phyloP scores from a whole-genome alignment of 2,888 invertebrate species.

The Unio pictorum region DNA sequence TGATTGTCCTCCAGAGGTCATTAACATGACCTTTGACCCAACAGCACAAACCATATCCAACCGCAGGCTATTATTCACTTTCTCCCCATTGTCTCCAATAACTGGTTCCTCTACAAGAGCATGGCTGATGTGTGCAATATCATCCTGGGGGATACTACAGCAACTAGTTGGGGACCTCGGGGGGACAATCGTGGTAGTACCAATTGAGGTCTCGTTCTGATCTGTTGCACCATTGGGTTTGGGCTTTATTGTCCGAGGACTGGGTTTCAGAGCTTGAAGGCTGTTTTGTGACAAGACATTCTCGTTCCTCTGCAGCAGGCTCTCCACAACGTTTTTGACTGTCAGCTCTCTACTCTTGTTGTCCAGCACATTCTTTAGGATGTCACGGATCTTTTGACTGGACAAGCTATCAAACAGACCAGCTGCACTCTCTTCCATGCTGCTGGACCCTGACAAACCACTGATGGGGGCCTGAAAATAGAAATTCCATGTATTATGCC shows the following conservation, averaged over 20 bases:
- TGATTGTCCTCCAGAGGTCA: slow-evolving; percentile 36
- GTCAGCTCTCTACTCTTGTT: slow-evolving; percentile 16
- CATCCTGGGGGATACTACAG: slow-evolving; percentile 39
- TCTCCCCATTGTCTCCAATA: slow-evolving; percentile 29
- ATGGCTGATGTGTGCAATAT: slow-evolving; percentile 36
- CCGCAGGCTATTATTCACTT: slow-evolving; percentile 33
- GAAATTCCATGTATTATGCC: too few relatives aligned
- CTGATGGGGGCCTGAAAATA: too few relatives aligned
- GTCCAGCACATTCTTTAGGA: slow-evolving; percentile 6
- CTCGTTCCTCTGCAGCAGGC: slow-evolving; percentile 49
- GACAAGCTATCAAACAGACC: too few relatives aligned
- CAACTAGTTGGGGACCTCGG: slow-evolving; percentile 44
- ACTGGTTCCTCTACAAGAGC: slow-evolving; percentile 48
- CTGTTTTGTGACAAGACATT: slow-evolving; percentile 46
- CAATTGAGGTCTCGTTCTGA: too few relatives aligned
- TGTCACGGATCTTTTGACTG: neutral
- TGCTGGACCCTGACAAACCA: too few relatives aligned
- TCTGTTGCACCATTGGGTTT: slow-evolving; percentile 3
- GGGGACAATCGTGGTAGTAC: slow-evolving; percentile 22
- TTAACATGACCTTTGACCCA: slow-evolving; percentile 42
- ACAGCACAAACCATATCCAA: slow-evolving; percentile 59
- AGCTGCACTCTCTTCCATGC: too few relatives aligned
- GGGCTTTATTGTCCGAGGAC: slow-evolving; percentile 19
- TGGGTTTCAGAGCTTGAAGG: slow-evolving; percentile 40
- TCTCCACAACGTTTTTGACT: slow-evolving; percentile 43